Percentiles rank a stretch among this genome's conserved stretches.
Evolutionary conservation across 1,140 invertebrate species (phyloP).

Genomic region (Pissodes strobi): DNA sequence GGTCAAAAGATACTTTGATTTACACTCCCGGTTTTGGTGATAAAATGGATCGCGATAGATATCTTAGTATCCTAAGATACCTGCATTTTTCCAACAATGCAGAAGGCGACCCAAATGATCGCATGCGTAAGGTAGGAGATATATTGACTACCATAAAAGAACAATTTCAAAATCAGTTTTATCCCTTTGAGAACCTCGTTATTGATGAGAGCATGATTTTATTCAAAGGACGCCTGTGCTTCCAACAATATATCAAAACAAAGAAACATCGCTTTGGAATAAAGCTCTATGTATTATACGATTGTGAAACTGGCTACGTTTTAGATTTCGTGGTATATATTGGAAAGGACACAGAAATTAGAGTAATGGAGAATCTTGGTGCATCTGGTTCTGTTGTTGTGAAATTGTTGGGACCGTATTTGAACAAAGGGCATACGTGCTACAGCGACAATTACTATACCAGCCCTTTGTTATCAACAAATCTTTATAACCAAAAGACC

Average conservation of each 20-base stretch:
- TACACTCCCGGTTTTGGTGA: slow-evolving; percentile 42
- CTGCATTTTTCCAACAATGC: slow-evolving; percentile 38
- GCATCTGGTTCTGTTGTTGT: slow-evolving; percentile 45
- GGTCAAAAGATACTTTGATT: slow-evolving; percentile 37
- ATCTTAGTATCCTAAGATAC: slow-evolving; percentile 30
- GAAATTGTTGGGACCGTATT: too few relatives aligned
- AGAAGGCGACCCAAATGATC: slow-evolving; percentile 19
- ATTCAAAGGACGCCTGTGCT: neutral
- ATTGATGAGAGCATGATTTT: neutral
- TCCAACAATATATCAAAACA: slow-evolving; percentile 52
- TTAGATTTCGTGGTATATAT: slow-evolving; percentile 52
- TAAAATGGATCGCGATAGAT: slow-evolving; percentile 41
- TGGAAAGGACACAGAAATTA: slow-evolving; percentile 36
- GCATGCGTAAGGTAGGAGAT: neutral
- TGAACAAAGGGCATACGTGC: slow-evolving; percentile 38
- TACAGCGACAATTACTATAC: slow-evolving; percentile 36
- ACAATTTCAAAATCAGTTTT: slow-evolving; percentile 31
- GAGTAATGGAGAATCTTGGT: slow-evolving; percentile 12
- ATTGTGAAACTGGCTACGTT: slow-evolving; percentile 51
- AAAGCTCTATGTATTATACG: slow-evolving; percentile 48
- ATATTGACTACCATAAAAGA: slow-evolving; percentile 15
- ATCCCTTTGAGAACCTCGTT: slow-evolving; percentile 29
- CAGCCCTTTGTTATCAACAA: slow-evolving; percentile 17
- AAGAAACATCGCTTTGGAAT: slow-evolving; percentile 50
- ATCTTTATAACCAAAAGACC: slow-evolving; percentile 34